Percentiles rank a stretch among this genome's conserved stretches.
Conservation (phyloP, 2,888 invertebrate genomes). For the Drosophila aldrichi region DNA sequence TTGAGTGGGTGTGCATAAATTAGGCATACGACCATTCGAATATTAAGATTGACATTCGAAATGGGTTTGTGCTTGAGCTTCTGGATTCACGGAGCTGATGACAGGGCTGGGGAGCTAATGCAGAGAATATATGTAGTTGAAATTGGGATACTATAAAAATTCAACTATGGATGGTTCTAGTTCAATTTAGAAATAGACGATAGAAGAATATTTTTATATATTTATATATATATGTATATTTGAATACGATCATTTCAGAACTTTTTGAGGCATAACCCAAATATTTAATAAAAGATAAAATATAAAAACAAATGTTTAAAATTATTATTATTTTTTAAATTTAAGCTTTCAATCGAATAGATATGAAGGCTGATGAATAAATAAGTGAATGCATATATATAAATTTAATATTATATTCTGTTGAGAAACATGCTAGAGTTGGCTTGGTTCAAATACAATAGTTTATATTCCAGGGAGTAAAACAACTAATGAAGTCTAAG, state of each 20-base stretch:
- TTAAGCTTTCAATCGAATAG: too few relatives aligned
- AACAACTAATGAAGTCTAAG: not conserved
- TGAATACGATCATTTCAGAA: too few relatives aligned
- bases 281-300: too few relatives aligned
- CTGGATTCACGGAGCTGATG: not conserved
- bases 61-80: not conserved
- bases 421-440: not conserved
- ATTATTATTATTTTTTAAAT: too few relatives aligned
- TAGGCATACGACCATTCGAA: constrained; percentile 28
- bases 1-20: constrained; percentile 64
- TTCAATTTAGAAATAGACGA: not conserved
- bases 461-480: not conserved
- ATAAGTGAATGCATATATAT: too few relatives aligned
- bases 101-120: not conserved
- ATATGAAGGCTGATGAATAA: too few relatives aligned
- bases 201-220: too few relatives aligned
- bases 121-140: not conserved
- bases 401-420: not conserved
- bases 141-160: too few relatives aligned
- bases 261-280: too few relatives aligned
- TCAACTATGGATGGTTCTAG: not conserved
- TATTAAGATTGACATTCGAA: constrained; percentile 33
- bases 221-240: too few relatives aligned
- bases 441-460: not conserved
- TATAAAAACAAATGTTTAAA: too few relatives aligned